Percentiles rank a stretch among this genome's conserved stretches.
phyloP scores from a whole-genome alignment of 2,888 invertebrate genomes.

The Neoscelio sp. region DNA sequence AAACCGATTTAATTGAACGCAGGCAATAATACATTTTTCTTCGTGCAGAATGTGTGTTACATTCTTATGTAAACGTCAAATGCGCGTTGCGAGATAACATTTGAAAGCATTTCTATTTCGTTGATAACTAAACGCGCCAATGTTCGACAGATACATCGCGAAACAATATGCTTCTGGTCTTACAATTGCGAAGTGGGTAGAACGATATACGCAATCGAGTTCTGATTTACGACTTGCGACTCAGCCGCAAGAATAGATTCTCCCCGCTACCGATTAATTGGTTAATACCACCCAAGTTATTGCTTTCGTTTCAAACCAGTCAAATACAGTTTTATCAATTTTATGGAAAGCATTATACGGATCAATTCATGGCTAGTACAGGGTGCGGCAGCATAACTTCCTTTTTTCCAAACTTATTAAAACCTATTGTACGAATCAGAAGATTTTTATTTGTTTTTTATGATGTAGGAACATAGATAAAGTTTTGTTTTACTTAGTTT shows the following conservation, averaged over 20 bases:
- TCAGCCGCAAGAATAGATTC: constrained; percentile 44
- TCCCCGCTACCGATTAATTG: constrained; percentile 54
- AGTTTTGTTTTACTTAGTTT: too few relatives aligned
- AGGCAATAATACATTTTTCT: not conserved
- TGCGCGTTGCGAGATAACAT: constrained; percentile 10
- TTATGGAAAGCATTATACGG: too few relatives aligned
- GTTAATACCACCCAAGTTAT: constrained; percentile 29
- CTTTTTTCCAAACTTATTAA: too few relatives aligned
- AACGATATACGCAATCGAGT: constrained; percentile 48
- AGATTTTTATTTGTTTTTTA: too few relatives aligned
- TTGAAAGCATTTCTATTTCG: constrained; percentile 24
- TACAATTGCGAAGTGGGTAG: constrained; percentile 51
- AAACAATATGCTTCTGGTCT: constrained; percentile 58
- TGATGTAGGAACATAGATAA: too few relatives aligned
- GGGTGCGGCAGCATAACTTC: too few relatives aligned
- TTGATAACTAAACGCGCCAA: constrained; percentile 23
- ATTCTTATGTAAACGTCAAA: constrained; percentile 2
- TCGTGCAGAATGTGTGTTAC: too few relatives aligned
- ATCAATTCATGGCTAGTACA: too few relatives aligned
- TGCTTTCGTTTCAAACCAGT: not conserved
- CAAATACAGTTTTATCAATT: too few relatives aligned
- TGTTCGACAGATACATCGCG: constrained; percentile 35
- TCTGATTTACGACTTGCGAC: constrained; percentile 51
- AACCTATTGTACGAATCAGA: too few relatives aligned
- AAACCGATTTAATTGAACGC: not conserved